phyloP scores from a whole-genome alignment of 2,888 invertebrate species.

The Pyrocoelia pectoralis region DNA sequence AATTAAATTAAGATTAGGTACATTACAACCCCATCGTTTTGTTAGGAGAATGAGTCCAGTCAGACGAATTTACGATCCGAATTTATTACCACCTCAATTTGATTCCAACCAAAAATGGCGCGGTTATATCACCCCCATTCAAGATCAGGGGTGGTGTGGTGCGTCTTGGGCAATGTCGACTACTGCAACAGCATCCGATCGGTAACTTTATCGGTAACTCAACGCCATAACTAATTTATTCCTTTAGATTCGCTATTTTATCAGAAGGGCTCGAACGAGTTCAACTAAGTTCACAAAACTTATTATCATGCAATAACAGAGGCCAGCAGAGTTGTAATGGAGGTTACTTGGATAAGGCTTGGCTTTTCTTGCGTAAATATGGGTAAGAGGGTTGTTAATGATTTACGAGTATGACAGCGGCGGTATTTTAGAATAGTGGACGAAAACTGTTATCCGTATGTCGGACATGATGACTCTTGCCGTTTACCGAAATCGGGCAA shows the following conservation, averaged over 20 bases:
- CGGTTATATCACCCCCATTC: conserved; percentile 71
- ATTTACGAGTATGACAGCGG: not conserved
- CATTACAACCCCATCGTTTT: conserved; percentile 62
- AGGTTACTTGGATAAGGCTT: conserved; percentile 90
- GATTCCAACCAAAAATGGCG: conserved; percentile 83
- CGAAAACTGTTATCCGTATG: conserved; percentile 87
- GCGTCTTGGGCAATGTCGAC: conserved; percentile 95
- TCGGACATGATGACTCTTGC: conserved; percentile 70
- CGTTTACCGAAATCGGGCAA: conserved; percentile 62
- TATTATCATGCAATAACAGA: conserved; percentile 84
- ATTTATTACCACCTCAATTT: conserved; percentile 72
- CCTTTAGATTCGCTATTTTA: conserved; percentile 77
- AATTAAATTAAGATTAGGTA: conserved; percentile 68
- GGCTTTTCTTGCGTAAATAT: conserved; percentile 84
- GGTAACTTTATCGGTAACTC: conserved; percentile 56
- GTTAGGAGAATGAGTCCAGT: conserved; percentile 68
- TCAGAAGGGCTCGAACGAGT: conserved; percentile 80
- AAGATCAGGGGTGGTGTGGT: conserved; percentile 82
- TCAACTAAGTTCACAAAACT: conserved; percentile 81
- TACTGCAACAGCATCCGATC: conserved; percentile 80
- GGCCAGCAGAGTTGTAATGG: conserved; percentile 85
- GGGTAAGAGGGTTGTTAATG: conserved; percentile 63
- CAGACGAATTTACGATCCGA: conserved; percentile 66
- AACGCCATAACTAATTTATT: not conserved
- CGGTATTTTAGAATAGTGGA: conserved; percentile 74